Evolutionary conservation across 2,797 vertebrate species (phyloP).

Genomic region (Gymnopithys bicolor): DNA sequence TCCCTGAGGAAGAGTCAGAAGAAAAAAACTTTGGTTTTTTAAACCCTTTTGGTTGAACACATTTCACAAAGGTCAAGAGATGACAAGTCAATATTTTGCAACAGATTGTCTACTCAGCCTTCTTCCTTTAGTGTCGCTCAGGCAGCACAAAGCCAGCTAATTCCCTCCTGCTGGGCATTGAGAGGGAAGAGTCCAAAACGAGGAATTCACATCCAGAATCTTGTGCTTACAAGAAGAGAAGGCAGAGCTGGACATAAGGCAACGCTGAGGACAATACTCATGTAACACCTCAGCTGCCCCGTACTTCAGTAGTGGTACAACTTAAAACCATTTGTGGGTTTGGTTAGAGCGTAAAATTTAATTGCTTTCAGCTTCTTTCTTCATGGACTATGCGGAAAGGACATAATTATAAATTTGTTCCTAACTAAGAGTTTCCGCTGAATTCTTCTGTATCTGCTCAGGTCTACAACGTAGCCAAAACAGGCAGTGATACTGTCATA

Average conservation of each 20-base stretch:
- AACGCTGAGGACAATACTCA: background rate
- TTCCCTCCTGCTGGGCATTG: background rate
- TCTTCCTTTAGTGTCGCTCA: background rate
- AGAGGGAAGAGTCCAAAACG: background rate
- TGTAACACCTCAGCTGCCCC: background rate
- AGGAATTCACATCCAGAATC: background rate
- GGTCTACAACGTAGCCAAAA: background rate
- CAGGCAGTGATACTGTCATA: background rate
- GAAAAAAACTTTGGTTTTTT: background rate
- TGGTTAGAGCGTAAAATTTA: background rate
- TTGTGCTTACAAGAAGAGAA: background rate
- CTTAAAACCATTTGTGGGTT: background rate
- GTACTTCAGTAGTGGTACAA: background rate
- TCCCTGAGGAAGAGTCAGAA: background rate
- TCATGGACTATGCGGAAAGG: background rate
- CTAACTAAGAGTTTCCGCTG: background rate
- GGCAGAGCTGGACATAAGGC: background rate
- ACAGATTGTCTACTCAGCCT: background rate
- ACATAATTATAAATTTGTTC: background rate
- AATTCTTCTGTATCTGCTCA: background rate
- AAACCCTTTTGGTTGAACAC: background rate
- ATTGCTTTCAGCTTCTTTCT: background rate
- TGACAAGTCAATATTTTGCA: background rate
- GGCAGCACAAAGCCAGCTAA: background rate
- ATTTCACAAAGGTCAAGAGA: background rate